Base-by-base conservation (phyloP, 2,797 vertebrate genomes). In the Siniperca obscura region DNA sequence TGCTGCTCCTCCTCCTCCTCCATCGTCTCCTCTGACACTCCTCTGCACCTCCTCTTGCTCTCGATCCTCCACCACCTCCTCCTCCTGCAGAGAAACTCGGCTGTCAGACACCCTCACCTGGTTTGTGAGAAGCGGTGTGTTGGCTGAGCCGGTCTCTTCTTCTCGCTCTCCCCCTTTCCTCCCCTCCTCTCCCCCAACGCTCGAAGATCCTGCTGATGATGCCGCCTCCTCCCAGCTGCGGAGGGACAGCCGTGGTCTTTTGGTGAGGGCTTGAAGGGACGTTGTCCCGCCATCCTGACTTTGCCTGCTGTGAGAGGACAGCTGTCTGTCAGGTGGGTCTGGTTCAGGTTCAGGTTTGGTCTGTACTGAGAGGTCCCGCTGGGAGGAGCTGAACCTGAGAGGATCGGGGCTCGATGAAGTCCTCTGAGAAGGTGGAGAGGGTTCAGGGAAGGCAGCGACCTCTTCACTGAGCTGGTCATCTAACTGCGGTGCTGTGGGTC, bases 381-480 rank as follows among this genome's bases (percentile, higher is more conserved):
- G 73, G 27, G 68, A 30, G 46, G 71, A 76, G 53, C 27, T 7
- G 46, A 46, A 22, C 5, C 46, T 11, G 21, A 71, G 71, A 53
- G 70, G 73, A 22, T 74, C 60, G 10, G 80, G 60, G 19, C 61
- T 42, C 10, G 1, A 9, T 7, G 57, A 74, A 55, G 66, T 53
- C 5, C 12, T 30, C 0, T 8, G 74, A 64, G 65, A 36, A 36
- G 50, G 44, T 52, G 71, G 53, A 69, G 27, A 17, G 3, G 75
- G 7, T 74, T 81, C 77, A 65, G 94, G 93, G 53, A 93, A 73
- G 12, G 91, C 85, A 66, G 68, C 22, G 0, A 92, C 87, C 1
- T 94, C 91, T 57, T 86, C 72, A 17, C 73, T 61, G 48, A 92
- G 82, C n/a, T n/a, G n/a, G n/a, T 91, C 87, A 11, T 44, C 76